Evolutionary conservation across 2,797 vertebrate species (phyloP), one percentile per base, ranked within the genome.

Genomic region (Catostomus latipinnis): DNA sequence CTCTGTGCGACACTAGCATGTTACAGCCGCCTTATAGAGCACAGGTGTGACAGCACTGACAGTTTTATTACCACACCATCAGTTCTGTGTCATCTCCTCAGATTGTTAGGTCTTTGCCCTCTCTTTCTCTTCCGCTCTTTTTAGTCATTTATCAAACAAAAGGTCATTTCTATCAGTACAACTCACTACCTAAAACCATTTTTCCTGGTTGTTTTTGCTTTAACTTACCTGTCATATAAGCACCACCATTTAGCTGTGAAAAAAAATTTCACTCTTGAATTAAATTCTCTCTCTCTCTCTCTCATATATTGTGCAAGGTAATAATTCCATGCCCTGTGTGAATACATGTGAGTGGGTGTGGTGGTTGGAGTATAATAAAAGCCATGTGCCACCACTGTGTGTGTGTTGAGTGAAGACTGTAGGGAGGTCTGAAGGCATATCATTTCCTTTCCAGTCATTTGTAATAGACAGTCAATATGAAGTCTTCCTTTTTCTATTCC

Each of bases 1-100:
- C 34, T 34, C 71, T 71, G 68, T 65, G 48, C 94, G 95, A 77
- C 93, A 95, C 7, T 92, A 94, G 16, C 88, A 84, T 62, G 81
- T 45, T 78, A 78, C 84, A 67, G 78, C 70, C 83, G 86, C 79
- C 82, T 85, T 5, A 22, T 78, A 75, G 77, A 82, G 90, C 84
- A 82, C 89, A 77, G 87, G 89, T 89, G 77, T 80, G 71, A 82
- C 77, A 80, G 65, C 61, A 71, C 76, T 79, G 83, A 84, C 83
- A 82, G 73, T 85, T 81, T 86, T 86, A 83, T 85, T 86, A 81
- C 79, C 73, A 77, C 73, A 80, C 72, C 76, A 82, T 83, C 81
- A 80, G 74, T 77, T 85, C 50, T 8, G 7, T 83, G 73, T 78
- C 74, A 67, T 68, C 57, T 68, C 14, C 45, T 62, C 14, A 11